These are phyloP conservation scores for Tokudaia tokunoshimensis DNA, from an alignment of 2,797 vertebrate species.

Conservation along the genomic window DNA sequence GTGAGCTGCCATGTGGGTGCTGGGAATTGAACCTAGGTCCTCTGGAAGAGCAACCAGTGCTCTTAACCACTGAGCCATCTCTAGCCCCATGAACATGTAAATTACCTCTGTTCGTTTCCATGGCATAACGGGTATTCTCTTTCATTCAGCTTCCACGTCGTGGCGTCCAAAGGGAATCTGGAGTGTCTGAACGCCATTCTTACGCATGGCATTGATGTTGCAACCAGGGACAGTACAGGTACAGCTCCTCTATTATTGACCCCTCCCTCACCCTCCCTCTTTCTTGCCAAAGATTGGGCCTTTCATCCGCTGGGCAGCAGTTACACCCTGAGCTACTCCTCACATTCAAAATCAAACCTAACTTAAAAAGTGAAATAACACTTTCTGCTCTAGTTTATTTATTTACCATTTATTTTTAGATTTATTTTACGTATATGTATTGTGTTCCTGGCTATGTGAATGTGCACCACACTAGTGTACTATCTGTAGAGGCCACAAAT, in stretches of 20 bases:
- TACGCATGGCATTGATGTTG: constrained; percentile 93
- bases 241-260: constrained; percentile 48
- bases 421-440: background rate
- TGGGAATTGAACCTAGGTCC: background rate
- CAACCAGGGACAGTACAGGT: constrained; percentile 95
- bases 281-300: background rate
- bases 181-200: constrained; percentile 96
- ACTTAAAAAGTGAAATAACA: background rate
- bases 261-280: background rate
- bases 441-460: background rate
- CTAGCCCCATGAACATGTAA: background rate
- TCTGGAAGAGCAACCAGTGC: background rate
- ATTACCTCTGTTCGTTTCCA: background rate
- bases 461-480: too few relatives aligned
- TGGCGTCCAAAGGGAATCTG: constrained; percentile 95
- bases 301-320: background rate
- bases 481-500: too few relatives aligned
- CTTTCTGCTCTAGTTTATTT: background rate
- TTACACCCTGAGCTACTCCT: background rate
- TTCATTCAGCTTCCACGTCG: constrained; percentile 94
- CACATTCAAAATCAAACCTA: background rate
- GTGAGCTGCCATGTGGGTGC: background rate
- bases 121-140: constrained; percentile 33
- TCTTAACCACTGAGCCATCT: background rate
- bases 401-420: background rate